Conservation (phyloP, 2,797 vertebrate species). For the Pseudochirops cupreus region DNA sequence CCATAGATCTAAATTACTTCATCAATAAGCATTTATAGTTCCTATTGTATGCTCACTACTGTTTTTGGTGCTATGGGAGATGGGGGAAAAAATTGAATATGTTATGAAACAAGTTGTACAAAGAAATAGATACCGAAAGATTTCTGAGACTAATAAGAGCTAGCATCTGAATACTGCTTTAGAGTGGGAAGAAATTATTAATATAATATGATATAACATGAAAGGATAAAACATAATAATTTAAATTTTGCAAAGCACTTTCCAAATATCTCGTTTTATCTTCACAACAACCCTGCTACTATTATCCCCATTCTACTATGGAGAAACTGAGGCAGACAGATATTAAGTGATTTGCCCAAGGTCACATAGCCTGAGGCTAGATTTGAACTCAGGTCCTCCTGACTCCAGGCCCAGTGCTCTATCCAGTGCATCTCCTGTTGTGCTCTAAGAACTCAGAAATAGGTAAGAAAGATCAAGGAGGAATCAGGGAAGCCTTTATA, state of each 20-base stretch:
- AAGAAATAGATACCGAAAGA: slow-evolving; percentile 19
- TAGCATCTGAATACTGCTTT: neutral
- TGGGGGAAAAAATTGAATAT: neutral
- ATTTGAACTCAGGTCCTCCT: too few relatives aligned
- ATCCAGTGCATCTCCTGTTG: neutral
- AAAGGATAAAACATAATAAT: neutral
- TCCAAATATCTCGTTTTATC: neutral
- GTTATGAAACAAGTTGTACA: slow-evolving; percentile 26
- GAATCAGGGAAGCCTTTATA: neutral
- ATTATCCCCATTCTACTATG: too few relatives aligned
- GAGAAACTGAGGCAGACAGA: too few relatives aligned
- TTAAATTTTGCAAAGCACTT: neutral
- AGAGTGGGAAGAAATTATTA: neutral
- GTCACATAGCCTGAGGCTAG: too few relatives aligned
- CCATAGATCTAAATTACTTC: neutral
- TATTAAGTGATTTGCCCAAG: too few relatives aligned
- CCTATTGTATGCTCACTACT: neutral
- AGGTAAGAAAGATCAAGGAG: neutral
- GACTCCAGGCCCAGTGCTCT: too few relatives aligned
- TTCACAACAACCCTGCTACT: too few relatives aligned
- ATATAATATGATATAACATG: neutral
- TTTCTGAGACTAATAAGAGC: neutral
- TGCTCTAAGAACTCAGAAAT: neutral
- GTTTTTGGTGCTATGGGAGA: neutral
- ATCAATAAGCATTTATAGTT: neutral